Evolutionary conservation across 2,888 invertebrate genomes (phyloP).

Genomic region (Lycocerus yunnanus): DNA sequence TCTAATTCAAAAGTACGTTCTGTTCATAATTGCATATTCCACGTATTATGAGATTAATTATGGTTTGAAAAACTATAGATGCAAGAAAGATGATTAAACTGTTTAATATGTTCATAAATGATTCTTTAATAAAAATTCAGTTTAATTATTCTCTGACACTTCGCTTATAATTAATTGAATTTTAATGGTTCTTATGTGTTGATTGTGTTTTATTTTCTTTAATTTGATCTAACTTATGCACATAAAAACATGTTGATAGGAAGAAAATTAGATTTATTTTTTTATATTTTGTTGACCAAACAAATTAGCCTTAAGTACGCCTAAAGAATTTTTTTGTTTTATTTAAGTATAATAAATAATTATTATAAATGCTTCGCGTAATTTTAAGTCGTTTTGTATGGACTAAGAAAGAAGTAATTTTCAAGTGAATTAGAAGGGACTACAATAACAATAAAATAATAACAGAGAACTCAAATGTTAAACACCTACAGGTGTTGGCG

Average conservation of each 20-base stretch:
- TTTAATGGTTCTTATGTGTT: background rate
- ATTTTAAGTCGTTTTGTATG: background rate
- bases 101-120: background rate
- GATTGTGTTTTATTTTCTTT: background rate
- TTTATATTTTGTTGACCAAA: background rate
- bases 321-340: background rate
- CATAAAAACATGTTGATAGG: background rate
- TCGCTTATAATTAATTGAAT: background rate
- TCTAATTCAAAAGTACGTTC: background rate
- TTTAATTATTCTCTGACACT: background rate
- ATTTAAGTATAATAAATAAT: slow-evolving; percentile 1
- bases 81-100: background rate
- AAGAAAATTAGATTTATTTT: background rate
- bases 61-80: background rate
- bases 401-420: slow-evolving; percentile 12
- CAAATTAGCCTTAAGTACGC: background rate
- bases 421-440: slow-evolving; percentile 26
- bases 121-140: background rate
- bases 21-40: background rate
- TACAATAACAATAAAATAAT: slow-evolving; percentile 26
- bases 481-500: slow-evolving; percentile 30
- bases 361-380: background rate
- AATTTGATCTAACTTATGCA: background rate
- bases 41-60: background rate
- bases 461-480: slow-evolving; percentile 22